A percentile compares a stretch with the other conserved stretches of the same genome.
phyloP scores from a whole-genome alignment of 2,113 vertebrate genomes.

The Enhydra lutris region DNA sequence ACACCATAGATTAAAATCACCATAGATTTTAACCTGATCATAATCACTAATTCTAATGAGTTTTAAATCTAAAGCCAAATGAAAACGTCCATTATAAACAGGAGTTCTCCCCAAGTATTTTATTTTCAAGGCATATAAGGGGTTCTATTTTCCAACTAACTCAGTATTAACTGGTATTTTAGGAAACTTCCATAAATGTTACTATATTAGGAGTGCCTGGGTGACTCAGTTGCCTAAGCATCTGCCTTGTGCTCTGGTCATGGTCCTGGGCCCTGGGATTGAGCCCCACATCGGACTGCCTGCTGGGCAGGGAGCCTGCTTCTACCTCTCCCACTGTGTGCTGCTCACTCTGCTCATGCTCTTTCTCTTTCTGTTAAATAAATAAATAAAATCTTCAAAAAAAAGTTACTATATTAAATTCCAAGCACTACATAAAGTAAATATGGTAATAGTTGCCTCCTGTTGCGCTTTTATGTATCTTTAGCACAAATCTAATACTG shows the following conservation, averaged over 20 bases:
- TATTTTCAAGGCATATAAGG: not conserved
- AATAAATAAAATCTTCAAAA: no score
- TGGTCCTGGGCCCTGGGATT: no score
- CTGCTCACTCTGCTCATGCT: no score
- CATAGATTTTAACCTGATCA: not conserved
- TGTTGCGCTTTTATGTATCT: not conserved
- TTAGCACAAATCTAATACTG: not conserved
- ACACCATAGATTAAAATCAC: not conserved
- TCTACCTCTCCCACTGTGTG: no score
- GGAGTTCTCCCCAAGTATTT: not conserved
- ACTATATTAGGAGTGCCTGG: not conserved
- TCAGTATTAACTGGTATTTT: not conserved
- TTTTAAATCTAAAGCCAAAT: not conserved
- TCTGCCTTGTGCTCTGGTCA: no score
- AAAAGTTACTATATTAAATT: not conserved
- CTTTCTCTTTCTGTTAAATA: no score
- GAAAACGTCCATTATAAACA: not conserved
- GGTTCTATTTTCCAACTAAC: not conserved
- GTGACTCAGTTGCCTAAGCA: no score
- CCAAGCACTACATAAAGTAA: not conserved
- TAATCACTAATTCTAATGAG: constrained; percentile 2
- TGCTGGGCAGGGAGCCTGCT: no score
- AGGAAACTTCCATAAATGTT: not conserved
- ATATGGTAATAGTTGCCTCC: not conserved
- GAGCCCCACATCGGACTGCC: no score